Conservation (phyloP, 2,113 vertebrate genomes). For the Nesogale talazaci region DNA sequence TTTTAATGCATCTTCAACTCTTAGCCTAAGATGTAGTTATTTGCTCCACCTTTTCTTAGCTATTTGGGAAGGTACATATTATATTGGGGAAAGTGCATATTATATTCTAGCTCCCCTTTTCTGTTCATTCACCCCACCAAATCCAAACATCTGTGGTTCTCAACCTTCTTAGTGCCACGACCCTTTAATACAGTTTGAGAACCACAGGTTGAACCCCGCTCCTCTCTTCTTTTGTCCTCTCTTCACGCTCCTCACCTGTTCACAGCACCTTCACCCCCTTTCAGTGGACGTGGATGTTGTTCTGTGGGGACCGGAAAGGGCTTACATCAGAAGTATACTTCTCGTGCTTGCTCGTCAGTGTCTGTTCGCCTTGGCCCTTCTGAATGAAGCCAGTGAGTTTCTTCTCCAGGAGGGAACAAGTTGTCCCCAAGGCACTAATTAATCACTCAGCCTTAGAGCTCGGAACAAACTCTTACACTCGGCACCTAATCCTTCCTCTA, state of each 20-base stretch:
- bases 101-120: not conserved
- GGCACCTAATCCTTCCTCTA: slow-evolving; percentile 35
- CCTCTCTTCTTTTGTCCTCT: not conserved
- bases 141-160: not conserved
- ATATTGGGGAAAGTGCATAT: too few relatives aligned
- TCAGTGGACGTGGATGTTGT: not conserved
- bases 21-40: not conserved
- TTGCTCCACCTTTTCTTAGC: not conserved
- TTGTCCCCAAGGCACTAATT: slow-evolving; percentile 61
- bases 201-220: too few relatives aligned
- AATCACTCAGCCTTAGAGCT: slow-evolving; percentile 45
- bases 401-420: slow-evolving; percentile 48
- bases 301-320: not conserved
- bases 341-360: not conserved
- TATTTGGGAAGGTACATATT: too few relatives aligned
- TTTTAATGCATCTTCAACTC: not conserved
- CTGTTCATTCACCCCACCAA: not conserved
- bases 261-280: not conserved
- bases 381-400: not conserved
- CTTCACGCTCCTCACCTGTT: not conserved
- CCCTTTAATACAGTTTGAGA: too few relatives aligned
- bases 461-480: slow-evolving; percentile 27
- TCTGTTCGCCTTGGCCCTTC: not conserved
- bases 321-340: not conserved
- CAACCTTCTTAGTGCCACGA: too few relatives aligned